Evolutionary conservation across 2,797 vertebrate genomes (phyloP), one percentile per base, ranked within the genome.

Genomic region (Denticeps clupeoides): DNA sequence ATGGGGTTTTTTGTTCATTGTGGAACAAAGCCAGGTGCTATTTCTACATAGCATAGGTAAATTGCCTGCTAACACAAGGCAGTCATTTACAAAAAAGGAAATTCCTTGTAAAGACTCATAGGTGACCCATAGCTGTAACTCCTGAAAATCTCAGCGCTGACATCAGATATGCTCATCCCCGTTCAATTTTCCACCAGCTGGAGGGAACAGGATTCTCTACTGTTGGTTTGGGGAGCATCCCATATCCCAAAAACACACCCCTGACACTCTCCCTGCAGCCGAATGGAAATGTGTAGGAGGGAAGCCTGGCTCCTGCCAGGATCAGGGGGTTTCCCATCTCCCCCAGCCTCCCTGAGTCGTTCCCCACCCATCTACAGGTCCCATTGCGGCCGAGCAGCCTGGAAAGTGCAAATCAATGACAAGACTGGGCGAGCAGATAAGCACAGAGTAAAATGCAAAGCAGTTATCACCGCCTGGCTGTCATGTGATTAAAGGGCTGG

Each of bases 281-380:
- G 56, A 44, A 62, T 47, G 66, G 62, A 78, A 72, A 68, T 57
- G 58, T 41, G 54, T 64, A 63, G n/a, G 67, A 66, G 64, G 69
- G 70, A 78, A 70, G 67, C 42, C 40, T 56, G 55, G 57, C 64
- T 64, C 65, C 68, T 65, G 72, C 62, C 69, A 21, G n/a, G n/a
- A 53, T 49, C 58, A 61, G 74, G 74, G 69, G 68, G 51, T n/a
- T 60, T 47, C 16, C 6, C 32, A 49, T 55, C 38, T 19, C 55
- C 55, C 33, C 27, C 22, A 29, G 41, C 4, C 44, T 15, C 22
- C 26, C 33, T 10, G 6, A 33, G 22, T 41, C 11, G 2, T 21
- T 29, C 25, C 29, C 35, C 16, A 21, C 43, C 60, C 41, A 45
- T 35, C 40, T 22, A 32, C 19, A 43, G 43, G 58, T 48, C 45